Percentiles rank a stretch among this genome's conserved stretches.
Evolutionary conservation across 2,113 vertebrate genomes (phyloP).

Genomic region (Myotis davidii): DNA sequence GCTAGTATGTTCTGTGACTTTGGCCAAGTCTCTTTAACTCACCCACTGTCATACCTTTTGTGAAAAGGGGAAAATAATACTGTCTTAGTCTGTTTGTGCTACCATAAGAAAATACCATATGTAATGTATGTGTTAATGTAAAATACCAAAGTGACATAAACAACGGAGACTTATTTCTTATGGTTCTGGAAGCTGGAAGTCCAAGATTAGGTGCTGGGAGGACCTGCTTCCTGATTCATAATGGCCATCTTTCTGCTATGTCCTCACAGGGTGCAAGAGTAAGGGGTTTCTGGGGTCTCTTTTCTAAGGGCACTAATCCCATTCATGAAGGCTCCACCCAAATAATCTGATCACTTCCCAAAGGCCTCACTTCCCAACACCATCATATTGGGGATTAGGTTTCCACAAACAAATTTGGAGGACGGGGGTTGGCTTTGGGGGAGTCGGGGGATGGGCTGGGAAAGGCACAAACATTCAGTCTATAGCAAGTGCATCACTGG

Average conservation of each 20-base stretch:
- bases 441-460: too few relatives aligned
- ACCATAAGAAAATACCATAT: not conserved
- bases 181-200: not conserved
- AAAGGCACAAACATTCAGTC: not conserved
- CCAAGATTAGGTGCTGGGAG: not conserved
- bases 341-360: not conserved
- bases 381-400: not conserved
- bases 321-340: not conserved
- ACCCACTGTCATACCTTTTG: not conserved
- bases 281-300: not conserved
- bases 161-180: not conserved
- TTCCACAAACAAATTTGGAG: not conserved
- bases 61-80: not conserved
- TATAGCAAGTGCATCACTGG: not conserved
- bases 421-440: too few relatives aligned
- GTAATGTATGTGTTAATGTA: not conserved
- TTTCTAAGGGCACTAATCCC: not conserved
- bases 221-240: not conserved
- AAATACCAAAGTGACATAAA: not conserved
- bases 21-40: not conserved
- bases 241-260: not conserved
- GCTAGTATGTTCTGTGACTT: not conserved
- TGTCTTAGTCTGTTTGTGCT: not conserved
- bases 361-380: not conserved
- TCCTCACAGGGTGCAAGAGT: not conserved